A percentile compares a stretch with the other conserved stretches of the same genome.
Conservation (phyloP, 1,140 invertebrate species). For the Drosophila punjabiensis region DNA sequence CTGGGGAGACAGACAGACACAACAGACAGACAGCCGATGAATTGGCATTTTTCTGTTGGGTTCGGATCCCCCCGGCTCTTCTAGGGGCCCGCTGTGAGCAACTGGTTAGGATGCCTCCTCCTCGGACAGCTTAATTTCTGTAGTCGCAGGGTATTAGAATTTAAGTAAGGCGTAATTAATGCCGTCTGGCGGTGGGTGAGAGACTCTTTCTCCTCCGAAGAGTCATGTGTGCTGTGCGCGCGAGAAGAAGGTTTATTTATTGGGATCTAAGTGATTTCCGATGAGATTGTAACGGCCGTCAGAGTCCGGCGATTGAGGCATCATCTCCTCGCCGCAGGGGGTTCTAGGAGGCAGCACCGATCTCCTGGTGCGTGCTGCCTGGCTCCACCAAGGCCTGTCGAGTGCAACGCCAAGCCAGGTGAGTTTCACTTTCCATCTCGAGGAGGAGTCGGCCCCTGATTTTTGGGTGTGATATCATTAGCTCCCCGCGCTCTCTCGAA, state of each 20-base stretch:
- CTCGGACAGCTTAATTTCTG: slow-evolving; percentile 83
- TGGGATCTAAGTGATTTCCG: slow-evolving; percentile 85
- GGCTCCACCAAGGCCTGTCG: slow-evolving; percentile 5
- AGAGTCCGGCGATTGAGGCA: slow-evolving; percentile 79
- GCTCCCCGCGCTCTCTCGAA: slow-evolving; percentile 42
- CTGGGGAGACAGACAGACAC: too few species aligned
- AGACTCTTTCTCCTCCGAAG: slow-evolving; percentile 2
- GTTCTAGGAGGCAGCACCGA: slow-evolving; percentile 25
- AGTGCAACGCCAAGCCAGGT: slow-evolving; percentile 41
- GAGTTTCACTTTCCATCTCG: slow-evolving; percentile 70
- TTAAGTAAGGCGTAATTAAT: slow-evolving; percentile 85
- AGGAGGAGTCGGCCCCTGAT: slow-evolving; percentile 28
- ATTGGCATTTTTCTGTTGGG: slow-evolving; percentile 65
- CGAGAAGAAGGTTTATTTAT: slow-evolving; percentile 75
- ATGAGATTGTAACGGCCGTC: slow-evolving; percentile 79
- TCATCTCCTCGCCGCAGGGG: slow-evolving; percentile 77
- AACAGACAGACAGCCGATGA: slow-evolving; percentile 50
- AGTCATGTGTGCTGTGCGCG: slow-evolving; percentile 62
- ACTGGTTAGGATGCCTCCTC: slow-evolving; percentile 58
- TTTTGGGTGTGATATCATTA: slow-evolving; percentile 84
- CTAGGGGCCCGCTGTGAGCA: slow-evolving; percentile 61
- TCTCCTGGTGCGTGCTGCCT: slow-evolving; percentile 68
- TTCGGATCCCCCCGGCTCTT: background rate
- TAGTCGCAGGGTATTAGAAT: slow-evolving; percentile 84
- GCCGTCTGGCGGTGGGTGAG: slow-evolving; percentile 44